These are phyloP conservation scores for Apostichopus japonicus DNA, from an alignment of 35 echinoderm and acorn worm genomes.

Conservation along the genomic window DNA sequence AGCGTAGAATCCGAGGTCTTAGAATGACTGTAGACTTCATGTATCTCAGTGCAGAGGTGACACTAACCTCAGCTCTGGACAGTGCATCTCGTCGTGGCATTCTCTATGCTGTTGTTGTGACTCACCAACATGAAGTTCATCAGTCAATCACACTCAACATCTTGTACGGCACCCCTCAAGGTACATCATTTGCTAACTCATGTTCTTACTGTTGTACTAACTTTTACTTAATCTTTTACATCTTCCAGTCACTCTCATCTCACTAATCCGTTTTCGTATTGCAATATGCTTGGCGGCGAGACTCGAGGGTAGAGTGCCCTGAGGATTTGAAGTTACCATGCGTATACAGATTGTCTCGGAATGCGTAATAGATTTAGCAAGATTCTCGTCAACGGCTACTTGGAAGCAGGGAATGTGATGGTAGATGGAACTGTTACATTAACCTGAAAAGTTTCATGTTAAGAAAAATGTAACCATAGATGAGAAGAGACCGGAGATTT, in stretches of 20 bases:
- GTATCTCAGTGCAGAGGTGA: conserved; percentile 71
- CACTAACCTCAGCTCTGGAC: conserved; percentile 77
- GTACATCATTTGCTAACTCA: conserved; percentile 39
- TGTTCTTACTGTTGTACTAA: neutral
- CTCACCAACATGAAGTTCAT: conserved; percentile 86
- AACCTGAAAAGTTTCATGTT: no score
- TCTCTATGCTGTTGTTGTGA: conserved; percentile 94
- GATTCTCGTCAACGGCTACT: no score
- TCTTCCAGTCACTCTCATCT: neutral
- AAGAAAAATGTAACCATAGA: no score
- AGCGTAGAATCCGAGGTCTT: conserved; percentile 72
- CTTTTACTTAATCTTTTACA: neutral
- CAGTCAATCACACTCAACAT: conserved; percentile 97
- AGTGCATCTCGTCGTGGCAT: conserved; percentile 81
- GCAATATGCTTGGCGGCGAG: no score
- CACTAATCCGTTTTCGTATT: no score
- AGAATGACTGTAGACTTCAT: conserved; percentile 72
- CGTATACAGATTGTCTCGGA: no score
- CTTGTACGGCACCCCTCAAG: conserved; percentile 96
- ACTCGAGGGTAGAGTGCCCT: no score
- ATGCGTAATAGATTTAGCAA: no score
- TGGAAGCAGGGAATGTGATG: no score
- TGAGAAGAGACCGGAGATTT: no score
- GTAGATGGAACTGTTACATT: no score
- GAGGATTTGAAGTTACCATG: no score